These are phyloP conservation scores for Caenorhabditis inopinata DNA, from an alignment of 1,140 invertebrate species.

Conservation along the genomic window DNA sequence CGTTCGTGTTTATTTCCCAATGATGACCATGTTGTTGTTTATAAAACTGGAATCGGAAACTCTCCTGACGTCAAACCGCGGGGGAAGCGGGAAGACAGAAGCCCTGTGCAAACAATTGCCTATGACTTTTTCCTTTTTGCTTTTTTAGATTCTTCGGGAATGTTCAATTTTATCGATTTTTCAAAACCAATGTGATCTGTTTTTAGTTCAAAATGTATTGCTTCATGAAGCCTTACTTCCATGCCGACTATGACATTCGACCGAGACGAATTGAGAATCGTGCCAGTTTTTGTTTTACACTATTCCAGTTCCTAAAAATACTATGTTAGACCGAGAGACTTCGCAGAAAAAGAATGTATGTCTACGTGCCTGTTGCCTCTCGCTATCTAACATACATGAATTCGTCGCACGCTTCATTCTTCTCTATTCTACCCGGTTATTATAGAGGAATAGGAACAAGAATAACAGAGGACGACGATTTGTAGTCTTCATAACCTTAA, in stretches of 20 bases:
- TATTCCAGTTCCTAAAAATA: no score
- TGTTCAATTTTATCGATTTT: no score
- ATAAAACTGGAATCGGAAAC: neutral
- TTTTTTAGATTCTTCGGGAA: neutral
- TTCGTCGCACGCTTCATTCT: neutral
- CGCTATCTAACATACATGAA: neutral
- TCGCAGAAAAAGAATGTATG: neutral
- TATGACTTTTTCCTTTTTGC: neutral
- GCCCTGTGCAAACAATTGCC: neutral
- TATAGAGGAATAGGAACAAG: neutral
- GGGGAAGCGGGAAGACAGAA: neutral
- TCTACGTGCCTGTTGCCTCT: neutral
- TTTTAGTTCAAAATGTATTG: no score
- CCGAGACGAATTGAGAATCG: no score
- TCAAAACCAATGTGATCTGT: no score
- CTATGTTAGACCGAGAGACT: neutral
- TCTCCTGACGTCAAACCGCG: neutral
- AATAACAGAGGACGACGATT: no score
- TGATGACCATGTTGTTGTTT: neutral
- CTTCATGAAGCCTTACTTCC: no score
- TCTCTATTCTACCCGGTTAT: neutral
- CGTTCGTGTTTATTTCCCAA: no score
- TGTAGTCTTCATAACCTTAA: no score
- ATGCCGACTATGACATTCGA: no score
- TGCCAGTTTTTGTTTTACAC: neutral